phyloP scores from a whole-genome alignment of 2,113 vertebrate genomes.

The Hylia prasina region DNA sequence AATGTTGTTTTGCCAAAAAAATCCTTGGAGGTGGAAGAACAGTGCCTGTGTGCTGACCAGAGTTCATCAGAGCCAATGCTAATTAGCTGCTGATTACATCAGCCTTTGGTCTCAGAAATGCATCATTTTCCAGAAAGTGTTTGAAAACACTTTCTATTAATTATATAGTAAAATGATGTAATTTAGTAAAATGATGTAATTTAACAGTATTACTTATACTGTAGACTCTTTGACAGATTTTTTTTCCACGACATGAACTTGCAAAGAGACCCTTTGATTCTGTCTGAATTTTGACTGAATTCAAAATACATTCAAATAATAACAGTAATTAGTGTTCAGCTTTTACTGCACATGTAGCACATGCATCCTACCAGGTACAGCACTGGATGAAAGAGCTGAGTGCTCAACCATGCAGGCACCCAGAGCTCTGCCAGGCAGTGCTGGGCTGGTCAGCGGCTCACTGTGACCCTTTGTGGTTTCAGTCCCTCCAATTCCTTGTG shows the following conservation, averaged over 20 bases:
- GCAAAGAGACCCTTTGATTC: not conserved
- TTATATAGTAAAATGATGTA: constrained; percentile 51
- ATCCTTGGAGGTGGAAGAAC: not conserved
- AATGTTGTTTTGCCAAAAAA: not conserved
- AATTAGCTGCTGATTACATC: constrained; percentile 21
- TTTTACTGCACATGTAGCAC: not conserved
- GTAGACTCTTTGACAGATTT: not conserved
- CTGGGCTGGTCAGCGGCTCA: not conserved
- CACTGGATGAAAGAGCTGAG: not conserved
- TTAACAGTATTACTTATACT: not conserved
- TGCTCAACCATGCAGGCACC: not conserved
- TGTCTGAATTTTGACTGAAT: not conserved
- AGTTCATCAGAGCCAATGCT: not conserved
- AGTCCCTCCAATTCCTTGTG: not conserved
- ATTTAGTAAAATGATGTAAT: constrained; percentile 40
- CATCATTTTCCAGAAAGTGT: constrained; percentile 11
- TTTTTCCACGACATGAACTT: not conserved
- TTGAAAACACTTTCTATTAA: constrained; percentile 19
- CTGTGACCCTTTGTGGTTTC: not conserved
- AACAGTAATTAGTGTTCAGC: not conserved
- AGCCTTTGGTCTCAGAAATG: constrained; percentile 36
- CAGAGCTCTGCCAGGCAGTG: not conserved
- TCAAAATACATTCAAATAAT: not conserved
- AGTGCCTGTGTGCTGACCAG: not conserved
- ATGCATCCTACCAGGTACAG: not conserved